Evolutionary conservation across 2,113 vertebrate genomes (phyloP).

Genomic region (Pampusana beccarii): DNA sequence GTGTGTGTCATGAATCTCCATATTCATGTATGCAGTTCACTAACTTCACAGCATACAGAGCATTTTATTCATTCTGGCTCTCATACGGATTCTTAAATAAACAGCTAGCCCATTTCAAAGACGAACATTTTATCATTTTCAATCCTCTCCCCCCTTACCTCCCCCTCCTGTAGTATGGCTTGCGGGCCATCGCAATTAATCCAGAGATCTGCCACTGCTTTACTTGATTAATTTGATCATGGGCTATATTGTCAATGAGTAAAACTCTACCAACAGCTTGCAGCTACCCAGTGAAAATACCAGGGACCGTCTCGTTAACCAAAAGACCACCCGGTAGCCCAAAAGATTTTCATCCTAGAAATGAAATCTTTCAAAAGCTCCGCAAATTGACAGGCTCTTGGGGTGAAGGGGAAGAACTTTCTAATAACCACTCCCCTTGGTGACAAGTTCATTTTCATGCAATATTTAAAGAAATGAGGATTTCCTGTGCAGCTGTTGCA

Average conservation of each 20-base stretch:
- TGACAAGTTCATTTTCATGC: not conserved
- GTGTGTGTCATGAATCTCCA: not conserved
- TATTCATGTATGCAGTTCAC: fast-evolving
- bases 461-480: not conserved
- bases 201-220: not conserved
- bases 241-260: not conserved
- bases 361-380: not conserved
- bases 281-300: not conserved
- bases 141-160: not conserved
- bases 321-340: not conserved
- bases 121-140: not conserved
- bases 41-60: not conserved
- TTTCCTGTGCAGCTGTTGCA: not conserved
- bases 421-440: not conserved
- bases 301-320: not conserved
- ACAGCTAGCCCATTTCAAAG: not conserved
- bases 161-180: not conserved
- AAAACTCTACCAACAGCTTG: not conserved
- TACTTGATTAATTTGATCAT: not conserved
- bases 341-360: not conserved
- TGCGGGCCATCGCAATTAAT: not conserved
- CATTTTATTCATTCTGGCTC: not conserved
- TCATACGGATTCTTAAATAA: not conserved
- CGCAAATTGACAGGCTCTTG: not conserved
- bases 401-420: not conserved